Evolutionary conservation across 2,797 vertebrate species (phyloP).

Genomic region (Labeo calbasu): DNA sequence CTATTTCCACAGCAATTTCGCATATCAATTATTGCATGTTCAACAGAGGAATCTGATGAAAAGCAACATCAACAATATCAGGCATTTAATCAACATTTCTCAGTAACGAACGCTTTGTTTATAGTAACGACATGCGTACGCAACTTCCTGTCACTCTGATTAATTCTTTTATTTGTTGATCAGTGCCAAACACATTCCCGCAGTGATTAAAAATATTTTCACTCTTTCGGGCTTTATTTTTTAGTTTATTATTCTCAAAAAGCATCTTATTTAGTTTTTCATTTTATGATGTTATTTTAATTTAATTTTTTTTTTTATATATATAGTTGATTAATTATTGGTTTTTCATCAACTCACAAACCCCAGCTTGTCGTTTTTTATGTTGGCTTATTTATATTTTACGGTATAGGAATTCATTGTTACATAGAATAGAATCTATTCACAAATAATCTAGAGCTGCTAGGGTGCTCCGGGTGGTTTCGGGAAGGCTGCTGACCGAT

Average conservation of each 20-base stretch:
- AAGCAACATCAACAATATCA: conserved; percentile 55
- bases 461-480: background rate
- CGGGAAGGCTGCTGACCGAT: background rate
- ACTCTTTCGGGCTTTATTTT: background rate
- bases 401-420: background rate
- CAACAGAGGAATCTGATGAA: conserved; percentile 56
- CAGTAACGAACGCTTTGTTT: conserved; percentile 57
- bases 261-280: background rate
- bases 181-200: conserved; percentile 45
- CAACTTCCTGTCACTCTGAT: conserved; percentile 36
- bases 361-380: background rate
- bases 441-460: no score
- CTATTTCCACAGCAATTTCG: conserved; percentile 26
- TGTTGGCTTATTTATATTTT: background rate
- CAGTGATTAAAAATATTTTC: conserved; percentile 8
- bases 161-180: conserved; percentile 25
- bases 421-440: background rate
- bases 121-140: conserved; percentile 41
- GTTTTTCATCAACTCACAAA: background rate
- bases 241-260: conserved; percentile 24
- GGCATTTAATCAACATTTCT: conserved; percentile 61
- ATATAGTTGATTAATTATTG: background rate
- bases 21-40: conserved; percentile 39
- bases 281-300: background rate
- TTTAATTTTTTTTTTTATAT: background rate